Base-by-base conservation (phyloP, 2,797 vertebrate genomes). In the Spea hammondii region DNA sequence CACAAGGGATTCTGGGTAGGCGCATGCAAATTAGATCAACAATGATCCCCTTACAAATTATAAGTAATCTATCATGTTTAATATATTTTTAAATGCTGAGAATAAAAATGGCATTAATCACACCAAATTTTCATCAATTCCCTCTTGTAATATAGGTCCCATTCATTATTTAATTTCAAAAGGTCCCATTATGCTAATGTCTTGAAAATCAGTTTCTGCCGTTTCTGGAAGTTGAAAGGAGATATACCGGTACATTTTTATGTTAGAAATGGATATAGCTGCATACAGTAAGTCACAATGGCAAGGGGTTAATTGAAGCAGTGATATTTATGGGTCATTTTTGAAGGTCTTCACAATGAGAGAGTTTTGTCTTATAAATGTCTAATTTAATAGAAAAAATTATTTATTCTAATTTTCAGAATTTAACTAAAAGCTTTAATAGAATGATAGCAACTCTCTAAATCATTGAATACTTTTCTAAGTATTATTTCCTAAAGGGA, bases 121-220 rank as follows among this genome's bases (percentile, higher is more conserved):
- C 46, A 66, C 68, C 67, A 72, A 66, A 72, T 76, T 76, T 76
- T 66, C 55, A 50, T 80, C 46, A 76, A 10, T 67, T 90, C 91
- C 91, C 91, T 90, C 92, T 91, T 86, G 88, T 84, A 86, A 89
- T 91, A 92, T 87, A 85, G 83, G 84, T 83, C 89, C 90, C 87
- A 94, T 94, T 92, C 87, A 93, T 93, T 92, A 92, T 90, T 91
- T 91, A 89, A 91, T 86, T 32, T 89, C 90, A 92, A 92, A 92
- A 92, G 89, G 89, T 90, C 91, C 91, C 91, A 94, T 94, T 94
- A 94, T 92, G 93, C 89, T 93, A 93, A 94, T 92, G 86, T 87
- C 87, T 88, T 85, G 86, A 88, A 89, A 90, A 89, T 86, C 88
- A 87, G 87, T 89, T 86, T 85, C 85, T 86, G 84, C 86, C 84